A percentile compares a stretch with the other conserved stretches of the same genome.
These are phyloP conservation scores for Hystrix brachyura DNA, from an alignment of 2,113 vertebrate species.

Conservation along the genomic window DNA sequence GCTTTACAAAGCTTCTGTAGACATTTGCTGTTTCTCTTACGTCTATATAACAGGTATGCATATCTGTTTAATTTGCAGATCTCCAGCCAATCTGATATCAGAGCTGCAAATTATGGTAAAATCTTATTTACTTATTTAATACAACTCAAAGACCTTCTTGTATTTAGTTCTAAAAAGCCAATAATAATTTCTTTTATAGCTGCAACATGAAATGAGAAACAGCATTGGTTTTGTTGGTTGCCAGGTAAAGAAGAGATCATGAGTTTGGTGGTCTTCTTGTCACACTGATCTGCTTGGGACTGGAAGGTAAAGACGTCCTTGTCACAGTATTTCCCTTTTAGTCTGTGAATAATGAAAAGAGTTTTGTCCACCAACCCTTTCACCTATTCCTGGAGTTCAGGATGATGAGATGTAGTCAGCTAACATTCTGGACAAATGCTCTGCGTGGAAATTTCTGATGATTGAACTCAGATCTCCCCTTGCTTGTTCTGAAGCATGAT, in stretches of 20 bases:
- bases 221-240: neutral
- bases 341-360: neutral
- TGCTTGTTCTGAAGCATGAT: constrained; percentile 60
- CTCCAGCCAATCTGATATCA: constrained; percentile 33
- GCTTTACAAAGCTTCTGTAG: constrained; percentile 60
- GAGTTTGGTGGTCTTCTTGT: neutral
- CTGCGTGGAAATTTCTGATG: constrained; percentile 43
- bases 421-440: constrained; percentile 13
- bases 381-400: constrained; percentile 20
- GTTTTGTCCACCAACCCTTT: constrained; percentile 44
- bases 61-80: constrained; percentile 61
- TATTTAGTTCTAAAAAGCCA: neutral
- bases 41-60: neutral
- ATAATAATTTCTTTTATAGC: neutral
- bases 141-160: neutral
- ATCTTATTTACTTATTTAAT: constrained; percentile 1
- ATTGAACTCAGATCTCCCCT: neutral
- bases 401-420: neutral
- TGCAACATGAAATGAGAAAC: neutral
- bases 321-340: neutral
- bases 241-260: neutral
- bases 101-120: constrained; percentile 33
- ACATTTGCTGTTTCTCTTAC: neutral
- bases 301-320: neutral
- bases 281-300: neutral